Conservation (phyloP, 1,140 invertebrate genomes). For the Drosophila pseudoananassae region DNA sequence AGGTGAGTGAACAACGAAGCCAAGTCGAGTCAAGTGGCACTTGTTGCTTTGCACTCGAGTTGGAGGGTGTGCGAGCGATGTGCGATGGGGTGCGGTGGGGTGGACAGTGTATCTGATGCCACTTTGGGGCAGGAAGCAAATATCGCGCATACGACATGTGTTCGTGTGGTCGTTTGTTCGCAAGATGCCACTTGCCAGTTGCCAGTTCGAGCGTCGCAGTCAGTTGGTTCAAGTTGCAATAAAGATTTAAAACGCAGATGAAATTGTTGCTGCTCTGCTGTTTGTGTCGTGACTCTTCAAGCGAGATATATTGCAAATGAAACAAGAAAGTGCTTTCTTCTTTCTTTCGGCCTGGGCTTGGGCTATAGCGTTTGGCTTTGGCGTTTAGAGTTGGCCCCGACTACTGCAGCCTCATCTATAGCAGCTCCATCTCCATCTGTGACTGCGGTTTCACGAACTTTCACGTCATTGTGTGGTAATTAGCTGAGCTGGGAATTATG, state of each 20-base stretch:
- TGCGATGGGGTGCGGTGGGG: background rate
- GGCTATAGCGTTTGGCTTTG: conserved; percentile 23
- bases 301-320: conserved; percentile 61
- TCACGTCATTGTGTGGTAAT: conserved; percentile 76
- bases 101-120: conserved; percentile 32
- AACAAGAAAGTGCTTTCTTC: conserved; percentile 66
- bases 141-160: conserved; percentile 61
- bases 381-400: conserved; percentile 10
- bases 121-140: conserved; percentile 56
- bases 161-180: conserved; percentile 25
- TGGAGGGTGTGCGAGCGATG: conserved; percentile 3
- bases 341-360: conserved; percentile 33
- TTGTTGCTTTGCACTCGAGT: conserved; percentile 38
- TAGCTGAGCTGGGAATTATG: conserved; percentile 78
- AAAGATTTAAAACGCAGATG: conserved; percentile 65
- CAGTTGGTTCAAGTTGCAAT: conserved; percentile 56
- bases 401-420: conserved; percentile 10
- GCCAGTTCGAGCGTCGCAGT: background rate
- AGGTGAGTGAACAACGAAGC: conserved; percentile 22
- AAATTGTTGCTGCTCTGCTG: conserved; percentile 32
- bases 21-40: conserved; percentile 51
- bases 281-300: conserved; percentile 58
- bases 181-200: background rate
- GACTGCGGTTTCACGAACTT: conserved; percentile 58
- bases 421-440: conserved; percentile 8